phyloP scores from a whole-genome alignment of 2,888 invertebrate species.

The Blastobasis lacticolella region DNA sequence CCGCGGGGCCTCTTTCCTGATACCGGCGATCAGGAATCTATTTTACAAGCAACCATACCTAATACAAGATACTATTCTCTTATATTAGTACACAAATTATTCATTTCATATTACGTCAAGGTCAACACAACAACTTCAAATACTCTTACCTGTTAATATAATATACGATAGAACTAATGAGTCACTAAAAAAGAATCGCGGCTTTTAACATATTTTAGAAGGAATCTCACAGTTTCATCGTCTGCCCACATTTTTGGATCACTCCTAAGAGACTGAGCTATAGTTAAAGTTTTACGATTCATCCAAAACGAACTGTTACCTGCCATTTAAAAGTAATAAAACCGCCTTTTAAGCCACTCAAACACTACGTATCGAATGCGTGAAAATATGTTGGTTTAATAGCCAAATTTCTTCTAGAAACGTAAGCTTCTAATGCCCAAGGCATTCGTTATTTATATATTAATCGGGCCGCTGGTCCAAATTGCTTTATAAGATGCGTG shows the following conservation, averaged over 20 bases:
- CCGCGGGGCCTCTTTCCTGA: no score
- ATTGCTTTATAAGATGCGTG: slow-evolving; percentile 22
- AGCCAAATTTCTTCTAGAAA: slow-evolving; percentile 37
- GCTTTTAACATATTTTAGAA: slow-evolving; percentile 7
- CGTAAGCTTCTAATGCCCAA: slow-evolving; percentile 6
- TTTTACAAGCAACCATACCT: no score
- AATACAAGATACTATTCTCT: no score
- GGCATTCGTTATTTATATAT: background rate
- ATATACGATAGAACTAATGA: no score
- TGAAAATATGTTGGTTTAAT: slow-evolving; percentile 64
- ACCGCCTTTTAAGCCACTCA: slow-evolving; percentile 48
- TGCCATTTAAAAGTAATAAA: slow-evolving; percentile 66
- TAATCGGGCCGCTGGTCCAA: slow-evolving; percentile 23
- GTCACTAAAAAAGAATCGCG: slow-evolving; percentile 1
- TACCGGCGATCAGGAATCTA: no score
- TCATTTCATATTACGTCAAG: no score
- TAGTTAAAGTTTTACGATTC: slow-evolving; percentile 44
- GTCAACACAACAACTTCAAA: no score
- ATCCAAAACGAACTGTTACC: slow-evolving; percentile 47
- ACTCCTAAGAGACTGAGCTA: slow-evolving; percentile 25
- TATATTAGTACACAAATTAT: no score
- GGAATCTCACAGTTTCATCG: slow-evolving; percentile 12
- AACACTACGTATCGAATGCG: slow-evolving; percentile 47
- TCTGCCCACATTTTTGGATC: slow-evolving; percentile 18
- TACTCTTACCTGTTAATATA: no score